Percentiles rank a stretch among this genome's conserved stretches.
Evolutionary conservation across 2,797 vertebrate genomes (phyloP).

Genomic region (Protonibea diacanthus): DNA sequence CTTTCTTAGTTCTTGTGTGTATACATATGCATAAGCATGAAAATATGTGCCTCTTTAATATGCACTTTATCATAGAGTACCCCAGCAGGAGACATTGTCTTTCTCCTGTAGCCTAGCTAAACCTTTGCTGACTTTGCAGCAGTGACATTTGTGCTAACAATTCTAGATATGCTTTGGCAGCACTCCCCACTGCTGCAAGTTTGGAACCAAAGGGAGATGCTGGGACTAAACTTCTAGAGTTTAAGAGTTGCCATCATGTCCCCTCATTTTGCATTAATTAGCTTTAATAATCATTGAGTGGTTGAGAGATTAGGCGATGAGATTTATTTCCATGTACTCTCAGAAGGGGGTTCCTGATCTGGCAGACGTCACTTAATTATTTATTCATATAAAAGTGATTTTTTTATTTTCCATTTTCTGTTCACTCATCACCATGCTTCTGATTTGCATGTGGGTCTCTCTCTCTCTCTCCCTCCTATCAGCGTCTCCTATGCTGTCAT

Average conservation of each 20-base stretch:
- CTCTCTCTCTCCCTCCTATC: no score
- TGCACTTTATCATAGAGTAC: constrained; percentile 24
- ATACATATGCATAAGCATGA: constrained; percentile 26
- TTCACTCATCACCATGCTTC: constrained; percentile 51
- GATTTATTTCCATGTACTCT: constrained; percentile 50
- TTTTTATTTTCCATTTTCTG: constrained; percentile 39
- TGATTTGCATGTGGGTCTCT: no score
- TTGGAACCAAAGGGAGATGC: constrained; percentile 12
- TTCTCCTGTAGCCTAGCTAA: constrained; percentile 8
- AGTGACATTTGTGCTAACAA: constrained; percentile 45
- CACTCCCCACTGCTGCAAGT: constrained; percentile 1
- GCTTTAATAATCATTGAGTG: constrained; percentile 49
- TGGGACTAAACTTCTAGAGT: constrained; percentile 13
- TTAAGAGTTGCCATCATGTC: background rate
- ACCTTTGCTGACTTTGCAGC: constrained; percentile 26
- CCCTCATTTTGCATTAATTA: constrained; percentile 45
- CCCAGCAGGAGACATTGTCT: constrained; percentile 22
- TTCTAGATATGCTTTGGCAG: constrained; percentile 22
- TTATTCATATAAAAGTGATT: constrained; percentile 68
- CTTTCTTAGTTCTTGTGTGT: constrained; percentile 1
- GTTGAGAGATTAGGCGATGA: constrained; percentile 50
- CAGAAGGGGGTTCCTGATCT: constrained; percentile 53
- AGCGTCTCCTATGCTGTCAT: no score
- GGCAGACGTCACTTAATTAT: constrained; percentile 53
- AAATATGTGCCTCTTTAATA: constrained; percentile 40